Conservation (phyloP, 2,113 vertebrate genomes). For the Spheniscus mendiculus region DNA sequence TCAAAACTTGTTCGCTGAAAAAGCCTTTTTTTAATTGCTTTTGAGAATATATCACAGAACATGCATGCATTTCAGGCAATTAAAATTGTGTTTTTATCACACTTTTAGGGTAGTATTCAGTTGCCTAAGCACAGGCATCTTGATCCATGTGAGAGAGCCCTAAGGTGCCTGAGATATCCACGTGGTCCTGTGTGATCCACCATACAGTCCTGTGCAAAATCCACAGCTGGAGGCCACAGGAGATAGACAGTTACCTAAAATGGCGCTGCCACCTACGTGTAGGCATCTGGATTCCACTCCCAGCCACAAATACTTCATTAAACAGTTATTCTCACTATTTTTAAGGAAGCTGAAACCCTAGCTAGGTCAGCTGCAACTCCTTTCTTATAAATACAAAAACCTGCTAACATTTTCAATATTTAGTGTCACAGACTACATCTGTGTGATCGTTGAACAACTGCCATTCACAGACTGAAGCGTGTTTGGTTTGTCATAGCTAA, state of each 20-base stretch:
- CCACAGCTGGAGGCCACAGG: background rate
- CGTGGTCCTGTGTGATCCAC: background rate
- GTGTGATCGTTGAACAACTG: background rate
- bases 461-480: background rate
- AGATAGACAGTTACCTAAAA: too few species aligned
- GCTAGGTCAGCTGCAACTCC: background rate
- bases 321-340: background rate
- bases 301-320: too few species aligned
- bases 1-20: background rate
- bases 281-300: background rate
- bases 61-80: background rate
- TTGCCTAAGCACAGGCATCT: too few species aligned
- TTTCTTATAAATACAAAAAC: background rate
- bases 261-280: rapidly evolving
- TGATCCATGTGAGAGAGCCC: background rate
- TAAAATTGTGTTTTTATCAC: background rate
- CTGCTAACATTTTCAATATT: background rate
- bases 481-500: background rate
- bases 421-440: background rate
- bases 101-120: background rate
- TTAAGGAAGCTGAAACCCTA: background rate
- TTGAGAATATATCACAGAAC: background rate
- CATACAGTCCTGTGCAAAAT: too few species aligned
- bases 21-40: background rate
- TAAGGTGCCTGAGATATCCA: background rate